A percentile compares a stretch with the other conserved stretches of the same genome.
Conservation (phyloP, 2,888 invertebrate genomes). For the Brassicogethes aeneus region DNA sequence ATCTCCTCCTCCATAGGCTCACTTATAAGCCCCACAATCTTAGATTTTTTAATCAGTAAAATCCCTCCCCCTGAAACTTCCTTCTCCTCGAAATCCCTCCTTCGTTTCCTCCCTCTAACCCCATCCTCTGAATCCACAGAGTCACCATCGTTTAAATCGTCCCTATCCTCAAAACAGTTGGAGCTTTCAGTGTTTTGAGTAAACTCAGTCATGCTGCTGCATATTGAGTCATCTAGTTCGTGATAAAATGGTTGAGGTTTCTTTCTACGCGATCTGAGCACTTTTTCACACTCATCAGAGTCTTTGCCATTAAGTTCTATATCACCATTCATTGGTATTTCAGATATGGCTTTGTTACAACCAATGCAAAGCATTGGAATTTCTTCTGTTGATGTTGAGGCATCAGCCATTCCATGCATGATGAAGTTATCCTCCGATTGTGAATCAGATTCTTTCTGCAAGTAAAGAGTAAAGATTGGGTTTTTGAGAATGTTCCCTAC, state of each 20-base stretch:
- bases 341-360: conserved; percentile 27
- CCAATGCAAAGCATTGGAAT: conserved; percentile 25
- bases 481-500: too few species aligned
- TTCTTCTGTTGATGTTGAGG: conserved; percentile 28
- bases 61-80: conserved; percentile 3
- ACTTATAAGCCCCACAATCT: background rate
- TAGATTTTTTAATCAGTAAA: background rate
- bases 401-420: conserved; percentile 10
- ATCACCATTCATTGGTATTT: conserved; percentile 32
- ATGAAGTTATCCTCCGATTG: background rate
- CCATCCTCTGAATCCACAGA: conserved; percentile 6
- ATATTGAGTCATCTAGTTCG: conserved; percentile 32
- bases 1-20: conserved; percentile 8
- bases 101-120: conserved; percentile 10
- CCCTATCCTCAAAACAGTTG: conserved; percentile 29
- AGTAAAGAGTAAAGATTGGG: too few species aligned
- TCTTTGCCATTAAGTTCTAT: conserved; percentile 24
- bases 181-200: conserved; percentile 29
- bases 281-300: conserved; percentile 12
- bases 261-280: conserved; percentile 23
- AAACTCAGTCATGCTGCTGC: conserved; percentile 31
- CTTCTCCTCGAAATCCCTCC: conserved; percentile 12
- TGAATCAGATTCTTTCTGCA: background rate
- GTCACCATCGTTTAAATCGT: conserved; percentile 19
- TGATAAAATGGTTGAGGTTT: conserved; percentile 29